phyloP scores from a whole-genome alignment of 2,888 invertebrate species.

The Thereva unica region DNA sequence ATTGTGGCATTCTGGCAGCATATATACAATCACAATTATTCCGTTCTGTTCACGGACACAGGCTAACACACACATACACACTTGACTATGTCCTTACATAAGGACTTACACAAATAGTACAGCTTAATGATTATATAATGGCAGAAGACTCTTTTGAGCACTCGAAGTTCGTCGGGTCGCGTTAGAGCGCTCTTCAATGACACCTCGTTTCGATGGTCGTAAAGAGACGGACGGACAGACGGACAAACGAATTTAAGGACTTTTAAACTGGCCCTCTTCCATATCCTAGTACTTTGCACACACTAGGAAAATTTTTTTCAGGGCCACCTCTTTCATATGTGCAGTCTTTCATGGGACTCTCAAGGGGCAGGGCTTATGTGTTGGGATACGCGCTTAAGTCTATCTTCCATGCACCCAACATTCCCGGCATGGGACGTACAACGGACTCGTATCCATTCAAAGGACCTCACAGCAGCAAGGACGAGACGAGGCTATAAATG shows the following conservation, averaged over 20 bases:
- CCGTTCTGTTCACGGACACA: too few species aligned
- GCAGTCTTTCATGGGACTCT: slow-evolving; percentile 13
- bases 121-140: slow-evolving; percentile 27
- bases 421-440: not conserved
- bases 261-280: slow-evolving; percentile 16
- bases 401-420: slow-evolving; percentile 10
- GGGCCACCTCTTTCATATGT: slow-evolving; percentile 9
- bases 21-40: too few species aligned
- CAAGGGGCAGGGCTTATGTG: slow-evolving; percentile 7
- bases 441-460: slow-evolving; percentile 2
- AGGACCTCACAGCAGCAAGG: slow-evolving; percentile 19
- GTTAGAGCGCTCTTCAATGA: slow-evolving; percentile 45
- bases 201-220: slow-evolving; percentile 44
- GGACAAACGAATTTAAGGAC: slow-evolving; percentile 8
- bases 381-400: slow-evolving; percentile 14
- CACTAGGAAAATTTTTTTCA: slow-evolving; percentile 11
- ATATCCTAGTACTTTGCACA: not conserved
- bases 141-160: slow-evolving; percentile 37
- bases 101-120: slow-evolving; percentile 21
- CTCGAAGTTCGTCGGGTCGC: slow-evolving; percentile 44
- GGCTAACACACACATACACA: not conserved
- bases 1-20: too few species aligned
- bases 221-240: slow-evolving; percentile 21
- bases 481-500: slow-evolving; percentile 17
- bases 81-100: slow-evolving; percentile 16